These are phyloP conservation scores for Chascanopsetta lugubris DNA, from an alignment of 2,113 vertebrate species.

Conservation along the genomic window DNA sequence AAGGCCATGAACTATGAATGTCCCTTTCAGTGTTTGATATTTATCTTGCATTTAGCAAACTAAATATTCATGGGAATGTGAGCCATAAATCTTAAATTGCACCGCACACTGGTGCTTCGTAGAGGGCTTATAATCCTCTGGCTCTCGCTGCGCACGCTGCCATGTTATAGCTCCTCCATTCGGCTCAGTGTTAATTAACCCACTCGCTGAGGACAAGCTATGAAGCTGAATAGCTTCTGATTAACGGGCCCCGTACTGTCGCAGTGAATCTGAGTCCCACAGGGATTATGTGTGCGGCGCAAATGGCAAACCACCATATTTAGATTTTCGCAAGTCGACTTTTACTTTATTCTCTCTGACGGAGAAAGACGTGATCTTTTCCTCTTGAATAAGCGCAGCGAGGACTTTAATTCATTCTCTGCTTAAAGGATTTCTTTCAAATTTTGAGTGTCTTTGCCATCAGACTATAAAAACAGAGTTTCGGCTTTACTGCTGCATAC, in stretches of 20 bases:
- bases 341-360: conserved; percentile 58
- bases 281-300: conserved; percentile 53
- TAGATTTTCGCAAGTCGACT: conserved; percentile 65
- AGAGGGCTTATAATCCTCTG: conserved; percentile 54
- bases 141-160: conserved; percentile 44
- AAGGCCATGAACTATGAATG: conserved; percentile 47
- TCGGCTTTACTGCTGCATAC: background rate
- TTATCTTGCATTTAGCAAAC: conserved; percentile 56
- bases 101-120: conserved; percentile 38
- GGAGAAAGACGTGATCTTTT: conserved; percentile 59
- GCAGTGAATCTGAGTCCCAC: conserved; percentile 58
- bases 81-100: conserved; percentile 48
- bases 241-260: conserved; percentile 68
- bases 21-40: conserved; percentile 45
- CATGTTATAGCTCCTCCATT: conserved; percentile 56
- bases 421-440: conserved; percentile 33
- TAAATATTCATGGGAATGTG: conserved; percentile 57
- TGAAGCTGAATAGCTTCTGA: conserved; percentile 72
- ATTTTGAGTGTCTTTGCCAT: conserved; percentile 34
- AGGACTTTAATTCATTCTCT: conserved; percentile 61
- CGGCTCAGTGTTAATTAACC: conserved; percentile 69
- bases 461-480: conserved; percentile 19
- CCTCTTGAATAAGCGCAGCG: conserved; percentile 49
- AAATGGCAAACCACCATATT: conserved; percentile 77
- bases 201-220: conserved; percentile 63